Percentiles rank a stretch among this genome's conserved stretches.
These are phyloP conservation scores for Microhierax caerulescens DNA, from an alignment of 2,797 vertebrate species.

Conservation along the genomic window DNA sequence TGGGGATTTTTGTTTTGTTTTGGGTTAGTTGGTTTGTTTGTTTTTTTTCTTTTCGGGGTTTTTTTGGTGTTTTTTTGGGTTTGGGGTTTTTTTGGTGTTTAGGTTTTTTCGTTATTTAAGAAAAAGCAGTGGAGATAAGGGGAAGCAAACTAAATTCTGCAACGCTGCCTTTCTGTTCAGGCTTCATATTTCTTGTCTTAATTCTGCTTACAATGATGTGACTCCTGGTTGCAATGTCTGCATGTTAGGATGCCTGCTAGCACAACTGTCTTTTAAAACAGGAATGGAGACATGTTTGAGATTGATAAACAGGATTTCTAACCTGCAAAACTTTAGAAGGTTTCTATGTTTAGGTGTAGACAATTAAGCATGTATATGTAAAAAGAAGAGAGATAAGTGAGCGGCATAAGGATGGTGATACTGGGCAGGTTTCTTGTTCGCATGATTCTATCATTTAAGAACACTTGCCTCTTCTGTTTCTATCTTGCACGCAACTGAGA, in stretches of 20 bases:
- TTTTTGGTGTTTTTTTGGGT: too few relatives aligned
- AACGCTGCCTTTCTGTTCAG: background rate
- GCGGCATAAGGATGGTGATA: background rate
- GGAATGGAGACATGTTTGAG: background rate
- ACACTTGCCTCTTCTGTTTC: background rate
- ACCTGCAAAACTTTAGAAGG: background rate
- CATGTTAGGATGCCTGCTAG: background rate
- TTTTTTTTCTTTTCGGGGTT: too few relatives aligned
- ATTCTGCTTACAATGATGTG: background rate
- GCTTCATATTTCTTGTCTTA: background rate
- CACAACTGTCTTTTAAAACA: background rate
- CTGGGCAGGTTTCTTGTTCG: background rate
- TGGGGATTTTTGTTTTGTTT: background rate
- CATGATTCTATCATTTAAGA: background rate
- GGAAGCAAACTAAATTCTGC: background rate
- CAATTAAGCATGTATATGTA: background rate
- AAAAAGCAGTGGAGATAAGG: background rate
- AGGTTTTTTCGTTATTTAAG: background rate
- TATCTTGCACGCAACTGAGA: background rate
- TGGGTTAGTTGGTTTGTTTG: too few relatives aligned
- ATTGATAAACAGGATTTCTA: background rate
- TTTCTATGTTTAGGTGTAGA: background rate
- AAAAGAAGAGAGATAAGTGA: background rate
- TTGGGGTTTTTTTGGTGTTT: too few relatives aligned
- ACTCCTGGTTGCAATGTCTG: background rate